A percentile compares a stretch with the other conserved stretches of the same genome.
Evolutionary conservation across 2,113 vertebrate genomes (phyloP).

Genomic region (Ciconia boyciana): DNA sequence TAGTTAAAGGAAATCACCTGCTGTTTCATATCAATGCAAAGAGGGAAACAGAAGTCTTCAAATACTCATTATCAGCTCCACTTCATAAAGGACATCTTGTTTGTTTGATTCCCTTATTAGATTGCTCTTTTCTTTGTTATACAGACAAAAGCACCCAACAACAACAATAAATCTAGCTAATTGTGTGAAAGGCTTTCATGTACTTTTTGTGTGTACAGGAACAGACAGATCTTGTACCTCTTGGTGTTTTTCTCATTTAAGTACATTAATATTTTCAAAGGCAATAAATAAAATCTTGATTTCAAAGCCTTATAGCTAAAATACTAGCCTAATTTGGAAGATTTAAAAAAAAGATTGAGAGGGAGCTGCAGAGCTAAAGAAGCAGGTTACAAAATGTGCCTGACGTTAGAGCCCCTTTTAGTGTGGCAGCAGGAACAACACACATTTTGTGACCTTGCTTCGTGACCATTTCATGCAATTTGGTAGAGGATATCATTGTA

Average conservation of each 20-base stretch:
- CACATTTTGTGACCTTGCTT: constrained; percentile 19
- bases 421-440: not conserved
- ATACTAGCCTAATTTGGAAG: constrained; percentile 4
- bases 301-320: not conserved
- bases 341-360: not conserved
- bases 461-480: not conserved
- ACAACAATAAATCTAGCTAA: constrained; percentile 7
- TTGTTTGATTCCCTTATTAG: constrained; percentile 18
- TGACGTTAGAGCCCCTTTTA: not conserved
- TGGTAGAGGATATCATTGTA: not conserved
- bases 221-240: not conserved
- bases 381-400: not conserved
- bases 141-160: not conserved
- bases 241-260: constrained; percentile 7
- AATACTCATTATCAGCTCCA: constrained; percentile 18
- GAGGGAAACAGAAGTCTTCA: constrained; percentile 21
- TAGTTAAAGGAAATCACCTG: constrained; percentile 34
- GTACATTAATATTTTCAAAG: constrained; percentile 35
- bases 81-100: not conserved
- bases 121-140: not conserved
- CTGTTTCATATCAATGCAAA: constrained; percentile 19
- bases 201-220: not conserved
- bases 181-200: constrained; percentile 16
- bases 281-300: constrained; percentile 17
- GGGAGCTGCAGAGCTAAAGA: not conserved